Evolutionary conservation across 2,797 vertebrate species (phyloP), one percentile per base, ranked within the genome.

Genomic region (Sebastes matsubarae): DNA sequence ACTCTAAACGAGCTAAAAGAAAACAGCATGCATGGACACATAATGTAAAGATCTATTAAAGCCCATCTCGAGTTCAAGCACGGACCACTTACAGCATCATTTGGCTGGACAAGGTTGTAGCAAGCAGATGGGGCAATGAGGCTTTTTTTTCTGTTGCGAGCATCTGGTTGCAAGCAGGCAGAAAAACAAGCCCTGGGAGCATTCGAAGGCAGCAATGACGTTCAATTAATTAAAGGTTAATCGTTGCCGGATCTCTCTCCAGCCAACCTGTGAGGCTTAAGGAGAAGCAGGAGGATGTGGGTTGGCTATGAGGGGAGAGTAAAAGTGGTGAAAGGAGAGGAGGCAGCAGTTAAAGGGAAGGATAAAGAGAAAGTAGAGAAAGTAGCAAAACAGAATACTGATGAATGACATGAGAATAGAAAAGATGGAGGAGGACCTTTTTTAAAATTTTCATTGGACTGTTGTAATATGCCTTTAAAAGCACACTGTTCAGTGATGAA

Each of bases 171-270:
- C 81, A 91, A 89, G 87, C 73, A 89, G 86, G 84, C 82, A 68
- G 81, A 80, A 90, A 87, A 86, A 88, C 77, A 80, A 82, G 72
- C 83, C 80, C 79, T 68, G 34, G 1, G 85, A 89, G 83, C 69
- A 79, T 75, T 59, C 38, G 30, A 88, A 75, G 12, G 65, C 68
- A 82, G 83, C 81, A 87, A 71, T 79, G 78, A 86, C 46, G 77
- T 86, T 87, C 81, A 77, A 90, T 94, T 92, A 91, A 93, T 94
- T 91, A 92, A 87, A 91, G 88, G 83, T 87, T 92, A 91, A 93
- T 92, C 69, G 75, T 81, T 63, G 59, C 90, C 77, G 75, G 93
- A 92, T 91, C 83, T 87, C 67, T 59, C 66, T 64, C 69, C 10
- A 64, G 74, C 85, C 82, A 79, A 81, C 63, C 70, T 59, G 81